Evolutionary conservation across 2,888 invertebrate species (phyloP).

Genomic region (Limnephilus rhombicus): DNA sequence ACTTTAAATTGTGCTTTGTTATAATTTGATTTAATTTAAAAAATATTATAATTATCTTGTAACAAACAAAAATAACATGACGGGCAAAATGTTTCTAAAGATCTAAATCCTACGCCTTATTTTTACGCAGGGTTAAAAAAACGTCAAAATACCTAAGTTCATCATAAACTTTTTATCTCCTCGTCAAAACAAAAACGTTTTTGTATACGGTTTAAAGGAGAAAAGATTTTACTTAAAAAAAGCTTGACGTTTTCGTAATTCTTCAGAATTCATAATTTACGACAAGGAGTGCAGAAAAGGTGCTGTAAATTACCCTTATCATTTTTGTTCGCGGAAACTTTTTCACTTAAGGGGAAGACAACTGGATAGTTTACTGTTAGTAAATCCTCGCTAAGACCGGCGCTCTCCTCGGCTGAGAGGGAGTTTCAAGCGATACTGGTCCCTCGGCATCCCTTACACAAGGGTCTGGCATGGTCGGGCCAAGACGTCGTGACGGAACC

Average conservation of each 20-base stretch:
- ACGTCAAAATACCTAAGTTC: neutral
- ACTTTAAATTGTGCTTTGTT: too few species aligned
- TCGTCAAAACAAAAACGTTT: constrained; percentile 27
- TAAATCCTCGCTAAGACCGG: constrained; percentile 25
- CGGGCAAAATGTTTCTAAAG: neutral
- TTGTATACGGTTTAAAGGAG: neutral
- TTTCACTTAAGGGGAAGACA: constrained; percentile 57
- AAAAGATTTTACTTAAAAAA: constrained; percentile 28
- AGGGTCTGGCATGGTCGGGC: neutral
- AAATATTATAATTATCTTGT: neutral
- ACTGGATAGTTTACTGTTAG: constrained; percentile 47
- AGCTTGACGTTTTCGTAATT: constrained; percentile 6
- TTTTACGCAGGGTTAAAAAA: neutral
- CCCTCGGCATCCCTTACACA: neutral
- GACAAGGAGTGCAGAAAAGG: constrained; percentile 48
- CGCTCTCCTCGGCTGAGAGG: neutral
- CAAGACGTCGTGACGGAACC: neutral
- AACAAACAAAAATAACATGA: neutral
- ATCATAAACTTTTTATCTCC: constrained; percentile 15
- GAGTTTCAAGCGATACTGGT: neutral
- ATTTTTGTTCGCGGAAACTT: constrained; percentile 50
- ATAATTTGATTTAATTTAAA: neutral
- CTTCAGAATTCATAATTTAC: constrained; percentile 51
- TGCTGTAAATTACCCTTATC: constrained; percentile 55
- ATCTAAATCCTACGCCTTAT: neutral